phyloP scores from a whole-genome alignment of 2,797 vertebrate species.

The Gymnoscopelus microlampas region DNA sequence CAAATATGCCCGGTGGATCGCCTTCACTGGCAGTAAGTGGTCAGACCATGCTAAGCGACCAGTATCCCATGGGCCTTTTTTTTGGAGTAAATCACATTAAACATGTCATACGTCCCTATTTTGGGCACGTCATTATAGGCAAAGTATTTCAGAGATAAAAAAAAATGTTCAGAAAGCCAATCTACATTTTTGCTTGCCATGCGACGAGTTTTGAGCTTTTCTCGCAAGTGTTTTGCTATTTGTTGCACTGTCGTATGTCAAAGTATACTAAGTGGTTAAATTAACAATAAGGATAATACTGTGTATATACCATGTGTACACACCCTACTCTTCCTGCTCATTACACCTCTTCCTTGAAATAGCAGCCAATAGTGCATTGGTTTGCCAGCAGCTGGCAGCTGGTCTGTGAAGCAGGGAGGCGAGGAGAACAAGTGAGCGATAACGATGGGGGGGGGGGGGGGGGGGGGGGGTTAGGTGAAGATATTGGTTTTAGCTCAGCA shows the following conservation, averaged over 20 bases:
- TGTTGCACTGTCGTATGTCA: too few species aligned
- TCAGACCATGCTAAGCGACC: background rate
- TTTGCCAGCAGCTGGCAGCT: slow-evolving; percentile 3
- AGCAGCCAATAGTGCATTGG: slow-evolving; percentile 13
- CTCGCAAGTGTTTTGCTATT: too few species aligned
- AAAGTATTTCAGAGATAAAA: background rate
- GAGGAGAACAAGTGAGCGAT: background rate
- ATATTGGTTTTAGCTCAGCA: slow-evolving; percentile 15
- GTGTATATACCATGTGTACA: background rate
- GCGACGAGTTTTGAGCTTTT: background rate
- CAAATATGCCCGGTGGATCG: slow-evolving; percentile 87
- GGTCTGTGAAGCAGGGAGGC: background rate
- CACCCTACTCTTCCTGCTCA: background rate
- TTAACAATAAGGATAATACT: background rate
- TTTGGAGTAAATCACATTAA: too few species aligned
- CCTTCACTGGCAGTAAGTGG: slow-evolving; percentile 81
- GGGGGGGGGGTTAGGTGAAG: background rate
- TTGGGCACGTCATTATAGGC: background rate
- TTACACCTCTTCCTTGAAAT: slow-evolving; percentile 25
- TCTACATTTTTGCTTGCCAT: too few species aligned
- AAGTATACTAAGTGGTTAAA: background rate
- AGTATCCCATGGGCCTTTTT: too few species aligned
- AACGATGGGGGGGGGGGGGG: background rate
- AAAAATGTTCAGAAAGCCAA: too few species aligned
- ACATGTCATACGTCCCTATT: too few species aligned